phyloP scores from a whole-genome alignment of 2,888 invertebrate species.

The Eupithecia subfuscata region DNA sequence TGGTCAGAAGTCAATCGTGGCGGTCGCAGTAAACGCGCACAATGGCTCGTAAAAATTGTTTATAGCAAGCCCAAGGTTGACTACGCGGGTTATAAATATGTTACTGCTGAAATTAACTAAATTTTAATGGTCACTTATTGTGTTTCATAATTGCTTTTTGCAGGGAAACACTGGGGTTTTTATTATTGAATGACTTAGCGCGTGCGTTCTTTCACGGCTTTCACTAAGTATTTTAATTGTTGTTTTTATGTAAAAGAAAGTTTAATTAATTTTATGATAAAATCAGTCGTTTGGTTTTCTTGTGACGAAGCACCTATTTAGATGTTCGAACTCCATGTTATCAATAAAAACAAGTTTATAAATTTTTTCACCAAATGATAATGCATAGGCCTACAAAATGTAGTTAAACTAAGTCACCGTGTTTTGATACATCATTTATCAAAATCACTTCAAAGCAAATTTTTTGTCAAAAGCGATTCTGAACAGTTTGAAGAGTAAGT shows the following conservation, averaged over 20 bases:
- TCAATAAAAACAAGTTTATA: too few species aligned
- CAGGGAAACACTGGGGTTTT: not conserved
- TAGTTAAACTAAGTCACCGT: too few species aligned
- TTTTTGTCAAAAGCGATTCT: too few species aligned
- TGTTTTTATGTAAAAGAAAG: not conserved
- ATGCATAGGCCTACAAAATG: too few species aligned
- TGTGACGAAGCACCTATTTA: too few species aligned
- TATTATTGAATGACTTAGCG: not conserved
- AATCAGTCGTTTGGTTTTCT: too few species aligned
- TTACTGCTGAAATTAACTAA: slow-evolving; percentile 23
- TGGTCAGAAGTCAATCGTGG: slow-evolving; percentile 76
- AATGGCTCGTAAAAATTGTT: slow-evolving; percentile 77
- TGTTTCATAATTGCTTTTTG: slow-evolving; percentile 19
- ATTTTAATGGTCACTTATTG: slow-evolving; percentile 29
- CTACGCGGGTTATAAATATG: slow-evolving; percentile 16
- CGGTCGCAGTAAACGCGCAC: slow-evolving; percentile 67
- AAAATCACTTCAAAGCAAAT: too few species aligned
- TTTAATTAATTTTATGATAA: not conserved
- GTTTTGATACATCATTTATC: too few species aligned
- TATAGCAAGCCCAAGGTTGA: slow-evolving; percentile 49
- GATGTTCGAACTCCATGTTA: too few species aligned
- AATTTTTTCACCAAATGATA: too few species aligned
- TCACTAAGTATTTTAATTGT: not conserved
- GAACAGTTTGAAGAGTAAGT: too few species aligned
- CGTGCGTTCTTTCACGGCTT: not conserved